Conservation (phyloP, 2,888 invertebrate species). For the Apocheima hispidaria region DNA sequence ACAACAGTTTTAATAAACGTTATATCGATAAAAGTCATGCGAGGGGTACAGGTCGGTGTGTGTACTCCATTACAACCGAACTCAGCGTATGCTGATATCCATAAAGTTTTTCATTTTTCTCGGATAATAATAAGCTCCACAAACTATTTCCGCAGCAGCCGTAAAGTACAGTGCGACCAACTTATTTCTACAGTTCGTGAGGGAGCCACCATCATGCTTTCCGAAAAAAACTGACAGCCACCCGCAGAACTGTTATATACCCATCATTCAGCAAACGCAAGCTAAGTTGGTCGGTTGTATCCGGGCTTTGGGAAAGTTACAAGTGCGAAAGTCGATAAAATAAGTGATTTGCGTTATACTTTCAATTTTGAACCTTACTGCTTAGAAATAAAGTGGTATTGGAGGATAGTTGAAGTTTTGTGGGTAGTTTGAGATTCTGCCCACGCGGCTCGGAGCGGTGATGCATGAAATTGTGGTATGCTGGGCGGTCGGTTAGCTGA, state of each 20-base stretch:
- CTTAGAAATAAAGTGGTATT: constrained; percentile 10
- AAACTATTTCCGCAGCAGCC: constrained; percentile 24
- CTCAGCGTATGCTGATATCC: neutral
- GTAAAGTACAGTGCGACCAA: constrained; percentile 2
- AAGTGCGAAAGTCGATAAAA: constrained; percentile 31
- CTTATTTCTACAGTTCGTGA: neutral
- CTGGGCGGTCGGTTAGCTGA: too few species aligned
- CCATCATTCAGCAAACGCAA: neutral
- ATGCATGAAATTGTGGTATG: constrained; percentile 26
- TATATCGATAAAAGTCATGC: too few species aligned
- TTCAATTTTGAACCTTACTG: constrained; percentile 15
- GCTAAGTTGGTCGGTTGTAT: neutral
- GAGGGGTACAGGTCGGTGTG: too few species aligned
- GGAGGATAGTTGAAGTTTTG: constrained; percentile 3
- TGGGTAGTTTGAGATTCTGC: constrained; percentile 12
- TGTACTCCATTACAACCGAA: too few species aligned
- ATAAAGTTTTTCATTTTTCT: constrained; percentile 21
- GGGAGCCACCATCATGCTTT: neutral
- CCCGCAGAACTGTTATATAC: neutral
- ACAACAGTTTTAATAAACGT: too few species aligned
- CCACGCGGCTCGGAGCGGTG: constrained; percentile 17
- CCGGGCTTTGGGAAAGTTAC: constrained; percentile 16
- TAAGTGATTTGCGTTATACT: constrained; percentile 21
- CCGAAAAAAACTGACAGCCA: neutral
- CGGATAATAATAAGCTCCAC: constrained; percentile 18